Evolutionary conservation across 2,797 vertebrate species (phyloP), one percentile per base, ranked within the genome.

Genomic region (Sebastes steindachneri): DNA sequence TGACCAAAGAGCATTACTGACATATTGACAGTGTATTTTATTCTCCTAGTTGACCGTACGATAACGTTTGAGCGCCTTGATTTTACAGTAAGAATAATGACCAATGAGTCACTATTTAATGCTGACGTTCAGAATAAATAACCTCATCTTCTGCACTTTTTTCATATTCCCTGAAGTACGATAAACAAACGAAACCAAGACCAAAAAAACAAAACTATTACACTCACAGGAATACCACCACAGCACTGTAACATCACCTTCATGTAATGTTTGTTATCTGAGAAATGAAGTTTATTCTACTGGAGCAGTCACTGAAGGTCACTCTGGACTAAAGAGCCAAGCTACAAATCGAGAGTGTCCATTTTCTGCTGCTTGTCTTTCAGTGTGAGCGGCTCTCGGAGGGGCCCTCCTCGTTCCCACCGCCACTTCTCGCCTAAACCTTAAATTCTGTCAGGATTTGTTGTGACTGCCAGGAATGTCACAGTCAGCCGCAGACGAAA

Each of bases 401-500:
- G 25, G 21, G 26, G 70, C 9, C 12, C 15, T 9, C 33, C 54
- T 63, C 9, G 37, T 75, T 86, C 78, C 74, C 73, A 59, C 60
- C 35, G 3, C 54, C 26, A 45, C 72, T 83, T 89, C 80, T 84
- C 74, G 9, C 77, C 88, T 85, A 6, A 83, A 81, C 75, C 71
- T 86, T 53, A 89, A 77, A 92, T 88, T 91, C 89, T 87, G 73
- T 68, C 65, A 45, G 77, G 86, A 81, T 88, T 72, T 88, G 82
- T 86, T 87, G 74, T 73, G 84, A 77, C 80, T 68, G 75, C 21
- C 87, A 89, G 85, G 90, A 92, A 92, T 92, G 81, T 92, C 74
- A 82, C 84, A 75, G 85, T n/a, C 48, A 6, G 64, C 62, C 26
- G 63, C 83, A 87, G 88, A 88, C 80, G 54, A 83, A 89, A 88